Evolutionary conservation across 92 coral and sea anemone species (phyloP).

Genomic region (Pocillopora grandis): DNA sequence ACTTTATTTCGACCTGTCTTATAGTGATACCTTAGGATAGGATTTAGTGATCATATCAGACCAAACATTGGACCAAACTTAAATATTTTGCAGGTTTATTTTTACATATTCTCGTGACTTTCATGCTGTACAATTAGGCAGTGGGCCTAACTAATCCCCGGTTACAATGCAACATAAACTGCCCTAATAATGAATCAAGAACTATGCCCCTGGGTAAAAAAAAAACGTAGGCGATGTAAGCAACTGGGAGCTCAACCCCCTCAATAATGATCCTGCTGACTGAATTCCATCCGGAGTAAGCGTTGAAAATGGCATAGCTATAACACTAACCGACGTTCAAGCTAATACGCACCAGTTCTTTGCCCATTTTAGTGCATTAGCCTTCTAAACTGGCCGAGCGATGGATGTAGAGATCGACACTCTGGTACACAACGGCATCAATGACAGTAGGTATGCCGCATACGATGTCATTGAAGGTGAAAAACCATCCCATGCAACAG

Average conservation of each 20-base stretch:
- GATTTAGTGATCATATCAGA: no score
- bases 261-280: slow-evolving; percentile 27
- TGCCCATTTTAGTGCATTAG: not conserved
- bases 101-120: no score
- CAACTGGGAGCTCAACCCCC: slow-evolving; percentile 1
- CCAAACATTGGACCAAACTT: no score
- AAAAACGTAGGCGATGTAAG: not conserved
- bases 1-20: no score
- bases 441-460: not conserved
- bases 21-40: no score
- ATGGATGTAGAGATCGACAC: not conserved
- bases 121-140: no score
- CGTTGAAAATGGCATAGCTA: not conserved
- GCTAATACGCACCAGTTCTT: not conserved
- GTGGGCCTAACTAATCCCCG: no score
- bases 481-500: slow-evolving; percentile 3
- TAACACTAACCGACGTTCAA: slow-evolving; percentile 7
- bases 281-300: slow-evolving; percentile 2
- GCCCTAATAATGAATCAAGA: no score
- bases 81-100: no score
- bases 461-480: slow-evolving; percentile 4
- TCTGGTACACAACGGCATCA: slow-evolving; percentile 1
- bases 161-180: no score
- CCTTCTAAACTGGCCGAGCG: slow-evolving; percentile 16
- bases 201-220: no score